Evolutionary conservation across 2,113 vertebrate genomes (phyloP).

Genomic region (Hymenochirus boettgeri): DNA sequence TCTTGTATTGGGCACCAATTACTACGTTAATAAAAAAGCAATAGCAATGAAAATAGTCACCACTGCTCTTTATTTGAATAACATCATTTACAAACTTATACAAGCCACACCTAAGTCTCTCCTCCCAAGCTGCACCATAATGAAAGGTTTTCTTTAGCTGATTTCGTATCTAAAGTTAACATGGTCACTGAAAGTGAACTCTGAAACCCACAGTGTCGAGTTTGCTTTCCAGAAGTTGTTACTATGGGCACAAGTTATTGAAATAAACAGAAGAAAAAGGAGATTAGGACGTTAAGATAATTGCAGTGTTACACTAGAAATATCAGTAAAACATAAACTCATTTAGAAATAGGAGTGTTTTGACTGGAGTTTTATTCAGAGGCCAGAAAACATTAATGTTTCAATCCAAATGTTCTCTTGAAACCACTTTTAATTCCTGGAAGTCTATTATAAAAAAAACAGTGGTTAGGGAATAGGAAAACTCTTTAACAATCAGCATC

Average conservation of each 20-base stretch:
- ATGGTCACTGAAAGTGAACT: slow-evolving; percentile 26
- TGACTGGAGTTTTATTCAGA: slow-evolving; percentile 47
- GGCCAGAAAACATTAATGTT: slow-evolving; percentile 45
- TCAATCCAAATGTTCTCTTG: slow-evolving; percentile 57
- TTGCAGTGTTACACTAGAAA: slow-evolving; percentile 48
- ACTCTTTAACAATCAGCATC: slow-evolving; percentile 57
- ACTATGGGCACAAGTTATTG: slow-evolving; percentile 39
- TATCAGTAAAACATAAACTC: slow-evolving; percentile 57
- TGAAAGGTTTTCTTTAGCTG: slow-evolving; percentile 26
- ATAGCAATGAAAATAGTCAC: neutral
- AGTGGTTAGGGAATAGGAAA: slow-evolving; percentile 59
- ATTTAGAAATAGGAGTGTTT: slow-evolving; percentile 59
- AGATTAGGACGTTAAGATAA: slow-evolving; percentile 44
- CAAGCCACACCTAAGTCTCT: slow-evolving; percentile 15
- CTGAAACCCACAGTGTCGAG: slow-evolving; percentile 23
- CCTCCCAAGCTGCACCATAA: slow-evolving; percentile 8
- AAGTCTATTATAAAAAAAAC: slow-evolving; percentile 60
- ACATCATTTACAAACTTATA: slow-evolving; percentile 20
- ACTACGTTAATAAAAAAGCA: neutral
- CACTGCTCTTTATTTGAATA: slow-evolving; percentile 9
- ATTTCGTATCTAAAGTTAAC: slow-evolving; percentile 26
- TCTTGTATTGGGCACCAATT: no score
- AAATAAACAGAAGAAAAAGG: slow-evolving; percentile 42
- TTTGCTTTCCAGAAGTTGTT: slow-evolving; percentile 21
- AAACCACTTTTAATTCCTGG: slow-evolving; percentile 59